A percentile compares a stretch with the other conserved stretches of the same genome.
Conservation (phyloP, 1,140 invertebrate genomes). For the Drosophila auraria region DNA sequence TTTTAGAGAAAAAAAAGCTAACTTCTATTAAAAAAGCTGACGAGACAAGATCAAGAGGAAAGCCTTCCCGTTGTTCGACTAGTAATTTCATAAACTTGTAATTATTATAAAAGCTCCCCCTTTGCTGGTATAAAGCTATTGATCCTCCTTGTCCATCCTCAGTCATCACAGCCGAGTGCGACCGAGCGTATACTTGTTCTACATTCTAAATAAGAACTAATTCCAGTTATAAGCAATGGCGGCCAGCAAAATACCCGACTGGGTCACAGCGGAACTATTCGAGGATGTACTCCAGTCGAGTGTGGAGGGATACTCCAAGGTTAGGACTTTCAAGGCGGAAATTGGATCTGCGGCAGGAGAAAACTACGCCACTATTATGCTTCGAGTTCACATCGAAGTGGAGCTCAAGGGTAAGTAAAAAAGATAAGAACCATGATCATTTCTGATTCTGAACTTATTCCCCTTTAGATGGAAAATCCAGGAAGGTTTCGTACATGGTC, state of each 20-base stretch:
- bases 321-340: constrained; percentile 56
- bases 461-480: constrained; percentile 54
- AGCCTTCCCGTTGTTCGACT: no score
- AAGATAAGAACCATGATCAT: accelerated
- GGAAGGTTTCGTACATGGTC: constrained; percentile 60
- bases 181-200: no score
- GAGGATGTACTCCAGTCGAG: constrained; percentile 56
- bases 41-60: no score
- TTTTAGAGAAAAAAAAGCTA: no score
- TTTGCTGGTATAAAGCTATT: no score
- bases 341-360: constrained; percentile 58
- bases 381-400: constrained; percentile 61
- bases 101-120: no score
- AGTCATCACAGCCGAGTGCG: no score
- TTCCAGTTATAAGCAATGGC: constrained; percentile 27
- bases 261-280: constrained; percentile 60
- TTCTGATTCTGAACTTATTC: background rate
- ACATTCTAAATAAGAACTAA: no score
- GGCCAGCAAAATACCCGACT: constrained; percentile 58
- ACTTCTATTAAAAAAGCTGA: no score
- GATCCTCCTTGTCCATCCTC: no score
- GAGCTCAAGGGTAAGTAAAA: constrained; percentile 59
- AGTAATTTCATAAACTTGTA: no score
- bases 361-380: constrained; percentile 68
- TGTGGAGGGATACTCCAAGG: constrained; percentile 54